Evolutionary conservation across 2,888 invertebrate species (phyloP), one percentile per base, ranked within the genome.

Genomic region (Drosophila emarginata): DNA sequence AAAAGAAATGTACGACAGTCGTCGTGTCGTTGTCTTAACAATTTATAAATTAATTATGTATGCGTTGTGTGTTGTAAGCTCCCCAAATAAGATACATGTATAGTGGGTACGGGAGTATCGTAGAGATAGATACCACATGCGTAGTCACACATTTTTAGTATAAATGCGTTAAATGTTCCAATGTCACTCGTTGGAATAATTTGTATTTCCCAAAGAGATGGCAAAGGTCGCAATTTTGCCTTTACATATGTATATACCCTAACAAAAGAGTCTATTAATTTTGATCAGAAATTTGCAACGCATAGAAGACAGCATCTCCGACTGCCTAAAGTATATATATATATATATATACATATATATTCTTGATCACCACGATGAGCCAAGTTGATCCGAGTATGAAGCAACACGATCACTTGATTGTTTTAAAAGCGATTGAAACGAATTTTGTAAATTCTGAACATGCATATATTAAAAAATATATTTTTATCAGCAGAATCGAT

Each of bases 21-120:
- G 4, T 4, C 65, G 51, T 72, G 51, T 67, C 75, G 72, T 68
- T 75, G 79, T 78, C 74, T 67, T 71, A 74, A 76, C 80, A 79
- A 79, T 79, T 79, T 79, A 68, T 76, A 80, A 80, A 80, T 80
- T 78, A 80, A 80, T 80, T 80, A 80, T 72, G 80, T 77, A 80
- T 80, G 77, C 80, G 75, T 64, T 63, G 64, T 58, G 77, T 62
- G 71, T 61, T 67, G 60, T 71, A 61, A 71, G 76, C 74, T 69
- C 39, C 71, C 71, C 39, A 40, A 57, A 37, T 50, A 23, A 71
- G 37, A 50, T 53, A 53, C 57, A 60, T 54, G 64, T 45, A 21
- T 14, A 45, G 18, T 45, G 45, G 14, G 18, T 21, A 3, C 18
- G 45, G 14, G 45, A 18, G 45, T 18, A 12, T 11, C 21, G 11